These are phyloP conservation scores for Micrastur ruficollis DNA, from an alignment of 2,797 vertebrate genomes.

Conservation along the genomic window DNA sequence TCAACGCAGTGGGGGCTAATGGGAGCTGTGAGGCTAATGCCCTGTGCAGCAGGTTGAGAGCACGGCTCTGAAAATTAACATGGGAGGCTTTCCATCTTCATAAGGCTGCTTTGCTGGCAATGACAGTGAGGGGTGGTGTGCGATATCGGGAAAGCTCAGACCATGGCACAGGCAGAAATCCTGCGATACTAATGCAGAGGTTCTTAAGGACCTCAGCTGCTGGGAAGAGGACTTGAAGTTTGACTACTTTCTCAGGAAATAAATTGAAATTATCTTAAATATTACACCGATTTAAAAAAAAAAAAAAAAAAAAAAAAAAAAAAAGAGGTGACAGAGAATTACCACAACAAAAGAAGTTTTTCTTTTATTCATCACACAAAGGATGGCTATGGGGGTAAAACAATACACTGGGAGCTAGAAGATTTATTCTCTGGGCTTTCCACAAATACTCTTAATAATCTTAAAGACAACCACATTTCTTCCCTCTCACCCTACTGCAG, in stretches of 20 bases:
- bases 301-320: background rate
- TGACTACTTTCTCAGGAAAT: background rate
- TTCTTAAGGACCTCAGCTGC: background rate
- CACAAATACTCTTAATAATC: background rate
- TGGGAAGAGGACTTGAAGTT: background rate
- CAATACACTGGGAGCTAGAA: background rate
- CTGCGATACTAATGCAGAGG: fast-evolving
- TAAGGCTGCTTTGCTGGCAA: background rate
- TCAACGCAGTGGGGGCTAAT: slow-evolving; percentile 14
- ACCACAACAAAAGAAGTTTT: background rate
- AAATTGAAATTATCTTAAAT: background rate
- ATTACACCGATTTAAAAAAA: background rate
- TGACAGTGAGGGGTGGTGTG: background rate
- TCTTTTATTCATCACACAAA: background rate
- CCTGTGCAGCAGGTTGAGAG: background rate
- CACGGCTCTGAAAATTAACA: background rate
- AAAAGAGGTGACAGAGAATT: background rate
- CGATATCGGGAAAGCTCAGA: background rate
- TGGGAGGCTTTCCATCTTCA: slow-evolving; percentile 10
- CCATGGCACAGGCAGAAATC: background rate
- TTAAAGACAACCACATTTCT: background rate
- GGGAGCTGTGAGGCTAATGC: slow-evolving; percentile 17
- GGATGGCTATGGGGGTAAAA: background rate
- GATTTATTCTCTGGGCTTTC: background rate
- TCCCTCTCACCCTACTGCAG: background rate